Evolutionary conservation across 2,888 invertebrate species (phyloP), one percentile per base, ranked within the genome.

Genomic region (Synergus umbraculus): DNA sequence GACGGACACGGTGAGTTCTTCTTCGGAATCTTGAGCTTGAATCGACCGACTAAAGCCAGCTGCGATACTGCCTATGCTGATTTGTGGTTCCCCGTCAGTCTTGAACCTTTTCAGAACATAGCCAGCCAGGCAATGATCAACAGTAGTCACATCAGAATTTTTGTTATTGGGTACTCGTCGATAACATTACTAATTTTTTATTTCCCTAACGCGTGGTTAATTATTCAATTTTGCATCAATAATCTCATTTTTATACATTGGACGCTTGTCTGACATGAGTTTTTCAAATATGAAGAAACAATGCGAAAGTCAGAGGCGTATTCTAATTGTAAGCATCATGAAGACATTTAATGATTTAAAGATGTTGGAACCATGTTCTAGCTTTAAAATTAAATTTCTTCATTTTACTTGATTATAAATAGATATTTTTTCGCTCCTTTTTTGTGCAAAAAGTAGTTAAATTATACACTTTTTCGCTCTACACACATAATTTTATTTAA

Each of bases 1-100:
- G 87, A 92, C 92, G 90, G 91, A 92, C 89, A 92, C 92, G 89
- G 90, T 91, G 90, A 92, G 91, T 88, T 92, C 92, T 89, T 92
- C 92, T 87, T 92, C 91, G 85, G 92, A 92, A 88, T 92, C 92
- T 91, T 91, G 92, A 82, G 88, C 87, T 79, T 85, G 85, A 84
- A 78, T 80, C 78, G 73, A 73, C 49, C 73, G 49, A 73, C 29
- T 73, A 29, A 73, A 54, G 37, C 73, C 73, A 37, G 46, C 76
- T 41, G 66, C 77, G 46, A 89, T 88, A 86, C 88, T 90, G 87
- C 89, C 87, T 85, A 91, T 87, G 87, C 86, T 87, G 88, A 91
- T 89, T 85, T 92, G 91, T 81, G 90, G 86, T 86, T 92, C 92
- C 86, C 91, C 92, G 83, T 92, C 92, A 87, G 89, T 91, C 91